Conservation (phyloP, 2,888 invertebrate species). For the Polyploca ridens region DNA sequence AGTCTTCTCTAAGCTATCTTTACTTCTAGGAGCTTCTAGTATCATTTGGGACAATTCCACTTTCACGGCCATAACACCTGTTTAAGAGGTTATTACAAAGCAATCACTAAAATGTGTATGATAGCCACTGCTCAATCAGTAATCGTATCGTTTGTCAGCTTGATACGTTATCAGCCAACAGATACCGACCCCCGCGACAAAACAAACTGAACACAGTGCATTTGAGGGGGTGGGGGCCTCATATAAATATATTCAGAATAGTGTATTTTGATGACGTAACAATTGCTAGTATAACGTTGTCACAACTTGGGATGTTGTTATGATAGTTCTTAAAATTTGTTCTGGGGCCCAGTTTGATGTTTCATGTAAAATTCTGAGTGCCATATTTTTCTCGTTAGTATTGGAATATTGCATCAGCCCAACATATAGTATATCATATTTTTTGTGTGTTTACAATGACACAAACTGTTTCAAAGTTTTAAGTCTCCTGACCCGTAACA, state of each 20-base stretch:
- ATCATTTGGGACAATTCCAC: background rate
- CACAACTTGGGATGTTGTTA: too few relatives aligned
- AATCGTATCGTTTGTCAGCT: conserved; percentile 53
- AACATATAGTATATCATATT: background rate
- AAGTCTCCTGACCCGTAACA: conserved; percentile 28
- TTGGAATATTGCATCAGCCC: background rate
- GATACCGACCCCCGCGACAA: conserved; percentile 52
- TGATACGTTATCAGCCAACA: conserved; percentile 57
- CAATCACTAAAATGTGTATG: background rate
- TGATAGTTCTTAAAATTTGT: too few relatives aligned
- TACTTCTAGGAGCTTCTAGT: background rate
- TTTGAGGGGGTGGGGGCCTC: background rate
- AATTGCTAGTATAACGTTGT: background rate
- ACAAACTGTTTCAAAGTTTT: background rate
- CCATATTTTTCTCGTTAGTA: background rate
- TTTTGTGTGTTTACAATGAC: background rate
- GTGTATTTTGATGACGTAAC: background rate
- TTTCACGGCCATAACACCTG: background rate
- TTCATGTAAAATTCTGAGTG: too few relatives aligned
- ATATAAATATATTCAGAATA: background rate
- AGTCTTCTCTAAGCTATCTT: background rate
- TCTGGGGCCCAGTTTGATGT: too few relatives aligned
- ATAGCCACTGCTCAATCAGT: conserved; percentile 35
- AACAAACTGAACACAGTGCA: conserved; percentile 39
- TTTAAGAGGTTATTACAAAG: background rate